Evolutionary conservation across 2,888 invertebrate species (phyloP), one percentile per base, ranked within the genome.

Genomic region (Branchinecta sandiegonensis): DNA sequence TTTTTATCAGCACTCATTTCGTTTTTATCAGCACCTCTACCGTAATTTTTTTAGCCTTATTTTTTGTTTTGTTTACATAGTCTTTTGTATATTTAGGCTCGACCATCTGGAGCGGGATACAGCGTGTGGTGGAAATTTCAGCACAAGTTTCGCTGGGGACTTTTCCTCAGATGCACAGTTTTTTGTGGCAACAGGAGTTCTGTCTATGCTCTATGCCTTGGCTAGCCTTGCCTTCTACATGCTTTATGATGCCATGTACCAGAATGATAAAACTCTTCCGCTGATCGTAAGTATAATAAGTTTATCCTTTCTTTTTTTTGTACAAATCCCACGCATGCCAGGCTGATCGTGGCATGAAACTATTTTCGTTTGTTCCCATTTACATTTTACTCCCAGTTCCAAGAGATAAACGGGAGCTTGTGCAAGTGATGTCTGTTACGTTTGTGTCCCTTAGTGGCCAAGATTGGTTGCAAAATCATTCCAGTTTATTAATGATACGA

Each of bases 111-210:
- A 56, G 10, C 37, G 8, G 3, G 10, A 46, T 48, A 9, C 23
- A 47, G 47, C 17, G 23, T 71, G 69, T 67, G 67, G 68, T 47
- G 66, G 66, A 48, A 68, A 63, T 47, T 71, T 71, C 63, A 73
- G 72, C 75, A 69, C 72, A 69, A 67, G 72, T 11, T 70, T 72
- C 66, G 70, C 73, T 48, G 77, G 75, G 64, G 79, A 82, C 73
- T 80, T 80, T 73, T 80, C 82, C 56, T 81, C 82, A 56, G 83
- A 83, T 77, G 80, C 85, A 1, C 80, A 83, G 78, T 88, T 86
- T 78, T 87, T 84, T 76, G 86, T 87, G 64, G 83, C 85, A 68
- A 83, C 86, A 70, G 86, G 86, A 48, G 85, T 86, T 48, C 77
- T 86, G 67, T 81, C 85, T n/a, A 81, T 87, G 76, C 77, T 86